Conservation (phyloP, 64 coral and sea anemone species). For the Hydrozoanthus tunicans region DNA sequence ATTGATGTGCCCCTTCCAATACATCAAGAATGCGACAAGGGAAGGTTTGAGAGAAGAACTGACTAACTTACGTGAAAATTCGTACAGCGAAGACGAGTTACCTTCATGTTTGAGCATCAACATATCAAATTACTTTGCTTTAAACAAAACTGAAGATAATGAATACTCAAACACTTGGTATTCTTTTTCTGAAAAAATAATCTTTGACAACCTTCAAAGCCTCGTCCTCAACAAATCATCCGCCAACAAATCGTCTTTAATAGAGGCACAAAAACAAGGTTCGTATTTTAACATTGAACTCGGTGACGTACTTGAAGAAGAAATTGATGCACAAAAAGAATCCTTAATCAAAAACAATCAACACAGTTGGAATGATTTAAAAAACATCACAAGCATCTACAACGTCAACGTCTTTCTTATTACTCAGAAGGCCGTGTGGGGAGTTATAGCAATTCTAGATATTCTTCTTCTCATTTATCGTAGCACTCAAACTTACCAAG, state of each 20-base stretch:
- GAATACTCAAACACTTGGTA: neutral
- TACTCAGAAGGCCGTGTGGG: slow-evolving; percentile 51
- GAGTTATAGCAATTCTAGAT: slow-evolving; percentile 63
- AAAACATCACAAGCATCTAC: slow-evolving; percentile 53
- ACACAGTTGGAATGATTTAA: neutral
- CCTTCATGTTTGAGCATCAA: slow-evolving; percentile 50
- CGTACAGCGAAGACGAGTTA: neutral
- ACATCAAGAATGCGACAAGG: slow-evolving; percentile 41
- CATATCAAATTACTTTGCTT: slow-evolving; percentile 57
- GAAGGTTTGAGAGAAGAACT: slow-evolving; percentile 44
- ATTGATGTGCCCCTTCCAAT: slow-evolving; percentile 70
- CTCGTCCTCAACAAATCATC: slow-evolving; percentile 33
- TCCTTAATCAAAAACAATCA: slow-evolving; percentile 47
- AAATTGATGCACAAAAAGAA: slow-evolving; percentile 68
- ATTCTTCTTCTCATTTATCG: slow-evolving; percentile 77
- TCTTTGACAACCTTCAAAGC: slow-evolving; percentile 45
- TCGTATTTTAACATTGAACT: slow-evolving; percentile 67
- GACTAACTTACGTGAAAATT: slow-evolving; percentile 13
- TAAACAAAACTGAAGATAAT: slow-evolving; percentile 17
- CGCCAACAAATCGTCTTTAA: slow-evolving; percentile 61
- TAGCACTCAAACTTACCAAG: slow-evolving; percentile 65
- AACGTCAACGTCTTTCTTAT: slow-evolving; percentile 57
- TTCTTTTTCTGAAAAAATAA: slow-evolving; percentile 53
- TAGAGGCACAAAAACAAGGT: slow-evolving; percentile 2
- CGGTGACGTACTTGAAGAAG: slow-evolving; percentile 71